These are phyloP conservation scores for Lepidocyrtoides sp. DNA, from an alignment of 2,888 invertebrate species.

Conservation along the genomic window DNA sequence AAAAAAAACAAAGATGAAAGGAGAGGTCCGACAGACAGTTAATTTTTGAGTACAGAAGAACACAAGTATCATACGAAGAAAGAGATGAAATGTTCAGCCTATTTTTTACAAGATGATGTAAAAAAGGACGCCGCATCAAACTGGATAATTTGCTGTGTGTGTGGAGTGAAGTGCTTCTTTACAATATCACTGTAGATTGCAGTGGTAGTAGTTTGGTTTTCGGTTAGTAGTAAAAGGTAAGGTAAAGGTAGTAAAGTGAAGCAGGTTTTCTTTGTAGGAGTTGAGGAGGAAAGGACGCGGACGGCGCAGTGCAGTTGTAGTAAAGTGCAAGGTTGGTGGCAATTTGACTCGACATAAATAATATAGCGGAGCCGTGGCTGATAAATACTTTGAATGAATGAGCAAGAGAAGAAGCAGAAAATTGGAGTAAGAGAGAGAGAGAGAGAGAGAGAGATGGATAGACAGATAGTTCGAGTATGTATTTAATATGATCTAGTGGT, in stretches of 20 bases:
- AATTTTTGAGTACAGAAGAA: conserved; percentile 49
- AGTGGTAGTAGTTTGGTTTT: conserved; percentile 51
- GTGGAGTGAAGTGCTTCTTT: background rate
- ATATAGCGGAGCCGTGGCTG: conserved; percentile 48
- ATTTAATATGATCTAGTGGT: background rate
- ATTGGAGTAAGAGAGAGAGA: conserved; percentile 30
- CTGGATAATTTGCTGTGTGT: conserved; percentile 75
- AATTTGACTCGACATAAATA: conserved; percentile 60
- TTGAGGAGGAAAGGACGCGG: background rate
- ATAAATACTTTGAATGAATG: conserved; percentile 24
- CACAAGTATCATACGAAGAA: no score
- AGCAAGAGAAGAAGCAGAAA: conserved; percentile 1
- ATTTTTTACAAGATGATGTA: conserved; percentile 76
- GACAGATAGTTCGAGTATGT: background rate
- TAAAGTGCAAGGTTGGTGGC: conserved; percentile 77
- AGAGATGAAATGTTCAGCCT: conserved; percentile 61
- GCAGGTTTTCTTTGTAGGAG: conserved; percentile 4
- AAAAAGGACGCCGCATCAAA: conserved; percentile 73
- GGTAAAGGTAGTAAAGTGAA: conserved; percentile 37
- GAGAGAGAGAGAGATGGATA: background rate
- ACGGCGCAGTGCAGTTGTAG: conserved; percentile 45
- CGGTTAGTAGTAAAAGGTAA: conserved; percentile 36
- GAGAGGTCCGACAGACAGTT: conserved; percentile 66
- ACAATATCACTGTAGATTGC: conserved; percentile 27
- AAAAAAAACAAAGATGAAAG: conserved; percentile 47